Percentiles rank a stretch among this genome's conserved stretches.
Conservation (phyloP, 2,113 vertebrate species). For the Lanius ludovicianus region DNA sequence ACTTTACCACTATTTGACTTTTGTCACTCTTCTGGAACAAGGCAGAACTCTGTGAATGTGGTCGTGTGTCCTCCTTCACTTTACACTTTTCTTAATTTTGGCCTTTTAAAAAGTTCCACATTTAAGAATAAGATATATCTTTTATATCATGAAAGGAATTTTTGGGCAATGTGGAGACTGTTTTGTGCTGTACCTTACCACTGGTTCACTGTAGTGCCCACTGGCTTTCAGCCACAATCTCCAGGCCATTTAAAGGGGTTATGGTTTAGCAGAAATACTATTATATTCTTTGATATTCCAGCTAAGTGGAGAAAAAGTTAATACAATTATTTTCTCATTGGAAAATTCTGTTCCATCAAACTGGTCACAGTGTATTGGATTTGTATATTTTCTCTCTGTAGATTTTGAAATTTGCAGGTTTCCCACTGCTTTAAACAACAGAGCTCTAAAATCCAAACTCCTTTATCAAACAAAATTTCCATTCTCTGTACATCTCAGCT, state of each 20-base stretch:
- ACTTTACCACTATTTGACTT: background rate
- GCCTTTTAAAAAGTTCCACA: background rate
- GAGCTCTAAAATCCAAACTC: background rate
- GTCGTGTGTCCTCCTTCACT: background rate
- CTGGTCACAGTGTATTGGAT: background rate
- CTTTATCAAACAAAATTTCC: background rate
- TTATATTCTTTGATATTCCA: background rate
- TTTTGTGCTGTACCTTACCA: background rate
- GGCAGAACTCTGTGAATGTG: background rate
- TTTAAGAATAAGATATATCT: background rate
- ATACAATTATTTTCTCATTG: slow-evolving; percentile 12
- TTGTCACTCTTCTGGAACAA: background rate
- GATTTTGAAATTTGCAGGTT: background rate
- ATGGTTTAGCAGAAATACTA: background rate
- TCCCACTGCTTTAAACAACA: background rate
- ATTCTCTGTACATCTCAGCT: background rate
- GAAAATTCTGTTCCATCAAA: background rate
- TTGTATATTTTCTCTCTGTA: slow-evolving; percentile 13
- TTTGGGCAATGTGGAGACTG: background rate
- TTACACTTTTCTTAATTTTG: background rate
- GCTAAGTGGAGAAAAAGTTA: background rate
- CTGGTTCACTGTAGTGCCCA: background rate
- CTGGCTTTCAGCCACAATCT: background rate
- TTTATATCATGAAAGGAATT: background rate
- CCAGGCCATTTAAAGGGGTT: background rate